These are phyloP conservation scores for Chloroclystis v-ata DNA, from an alignment of 2,888 invertebrate species.

Conservation along the genomic window DNA sequence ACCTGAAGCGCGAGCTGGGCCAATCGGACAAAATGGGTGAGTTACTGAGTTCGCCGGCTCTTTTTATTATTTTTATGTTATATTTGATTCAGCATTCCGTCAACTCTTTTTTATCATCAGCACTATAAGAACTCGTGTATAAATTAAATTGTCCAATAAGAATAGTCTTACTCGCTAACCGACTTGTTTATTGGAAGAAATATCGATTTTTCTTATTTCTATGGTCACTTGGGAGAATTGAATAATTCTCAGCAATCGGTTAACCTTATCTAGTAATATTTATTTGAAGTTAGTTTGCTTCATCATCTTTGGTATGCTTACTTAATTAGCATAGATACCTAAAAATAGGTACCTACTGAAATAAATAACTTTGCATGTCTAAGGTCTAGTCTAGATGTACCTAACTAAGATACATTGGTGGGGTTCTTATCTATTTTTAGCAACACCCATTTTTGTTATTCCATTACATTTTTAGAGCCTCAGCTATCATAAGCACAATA, in stretches of 20 bases:
- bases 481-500: too few relatives aligned
- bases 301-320: too few relatives aligned
- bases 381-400: too few relatives aligned
- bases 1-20: slow-evolving; percentile 34
- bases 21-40: slow-evolving; percentile 62
- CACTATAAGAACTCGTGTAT: not conserved
- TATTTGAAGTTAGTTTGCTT: too few relatives aligned
- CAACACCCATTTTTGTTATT: too few relatives aligned
- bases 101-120: not conserved
- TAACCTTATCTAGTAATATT: slow-evolving; percentile 19
- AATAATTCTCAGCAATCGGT: slow-evolving; percentile 1
- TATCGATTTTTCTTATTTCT: slow-evolving; percentile 69
- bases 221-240: slow-evolving; percentile 27
- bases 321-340: too few relatives aligned
- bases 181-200: slow-evolving; percentile 49
- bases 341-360: too few relatives aligned
- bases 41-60: slow-evolving; percentile 69
- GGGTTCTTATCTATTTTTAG: too few relatives aligned
- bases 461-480: too few relatives aligned
- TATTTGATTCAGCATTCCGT: slow-evolving; percentile 3
- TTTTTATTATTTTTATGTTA: slow-evolving; percentile 33
- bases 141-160: slow-evolving; percentile 33
- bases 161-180: slow-evolving; percentile 27
- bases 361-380: too few relatives aligned
- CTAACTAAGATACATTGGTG: too few relatives aligned